These are phyloP conservation scores for Eurypyga helias DNA, from an alignment of 2,113 vertebrate species.

Conservation along the genomic window DNA sequence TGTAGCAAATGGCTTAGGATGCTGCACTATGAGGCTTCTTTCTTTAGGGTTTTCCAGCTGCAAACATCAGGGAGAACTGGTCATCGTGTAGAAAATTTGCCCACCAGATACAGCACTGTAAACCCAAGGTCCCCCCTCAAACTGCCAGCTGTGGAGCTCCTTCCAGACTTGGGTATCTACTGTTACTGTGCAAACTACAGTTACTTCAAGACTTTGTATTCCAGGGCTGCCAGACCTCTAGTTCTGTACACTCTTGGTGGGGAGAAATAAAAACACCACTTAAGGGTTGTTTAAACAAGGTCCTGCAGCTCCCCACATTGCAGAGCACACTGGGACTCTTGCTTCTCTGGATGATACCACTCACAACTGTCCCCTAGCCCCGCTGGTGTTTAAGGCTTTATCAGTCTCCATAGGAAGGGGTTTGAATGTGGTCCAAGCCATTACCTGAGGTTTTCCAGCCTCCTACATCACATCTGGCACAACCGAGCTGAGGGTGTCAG, in stretches of 20 bases:
- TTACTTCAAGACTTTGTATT: background rate
- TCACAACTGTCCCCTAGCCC: background rate
- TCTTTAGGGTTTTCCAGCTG: background rate
- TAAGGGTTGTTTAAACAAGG: background rate
- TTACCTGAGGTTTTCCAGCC: conserved; percentile 15
- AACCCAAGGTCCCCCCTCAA: background rate
- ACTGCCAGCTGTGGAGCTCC: background rate
- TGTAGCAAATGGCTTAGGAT: background rate
- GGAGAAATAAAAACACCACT: background rate
- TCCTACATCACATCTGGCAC: background rate
- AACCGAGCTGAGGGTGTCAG: background rate
- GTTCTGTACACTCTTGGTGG: background rate
- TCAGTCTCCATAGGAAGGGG: background rate
- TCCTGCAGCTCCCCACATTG: background rate
- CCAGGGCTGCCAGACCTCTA: background rate
- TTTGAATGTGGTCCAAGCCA: background rate
- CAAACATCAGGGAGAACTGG: background rate
- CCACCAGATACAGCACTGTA: background rate
- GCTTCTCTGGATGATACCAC: background rate
- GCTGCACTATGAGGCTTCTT: background rate
- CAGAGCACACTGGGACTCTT: accelerated
- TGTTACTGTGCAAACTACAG: background rate
- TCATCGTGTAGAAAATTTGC: background rate
- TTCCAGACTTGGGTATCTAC: background rate
- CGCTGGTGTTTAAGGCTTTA: background rate